These are phyloP conservation scores for Episyrphus balteatus DNA, from an alignment of 1,140 invertebrate species.

Conservation along the genomic window DNA sequence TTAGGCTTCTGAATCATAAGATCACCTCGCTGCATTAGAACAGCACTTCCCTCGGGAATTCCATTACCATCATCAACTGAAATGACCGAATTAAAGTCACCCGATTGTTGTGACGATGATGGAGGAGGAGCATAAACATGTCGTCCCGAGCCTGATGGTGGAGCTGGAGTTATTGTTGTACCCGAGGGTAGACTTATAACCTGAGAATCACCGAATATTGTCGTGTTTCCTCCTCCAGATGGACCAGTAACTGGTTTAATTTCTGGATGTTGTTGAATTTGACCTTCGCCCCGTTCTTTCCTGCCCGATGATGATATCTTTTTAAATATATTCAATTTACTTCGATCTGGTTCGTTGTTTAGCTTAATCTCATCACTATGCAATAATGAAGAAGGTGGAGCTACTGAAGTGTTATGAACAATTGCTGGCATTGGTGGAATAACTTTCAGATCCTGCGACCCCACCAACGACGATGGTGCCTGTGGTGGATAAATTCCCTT, in stretches of 20 bases:
- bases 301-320: slow-evolving; percentile 46
- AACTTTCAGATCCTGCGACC: no score
- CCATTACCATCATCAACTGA: neutral
- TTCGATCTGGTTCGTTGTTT: slow-evolving; percentile 64
- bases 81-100: neutral
- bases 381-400: neutral
- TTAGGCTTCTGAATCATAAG: slow-evolving; percentile 15
- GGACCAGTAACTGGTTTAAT: no score
- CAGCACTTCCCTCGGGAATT: neutral
- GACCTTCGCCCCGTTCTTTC: no score
- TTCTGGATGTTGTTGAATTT: no score
- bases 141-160: neutral
- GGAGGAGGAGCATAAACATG: neutral
- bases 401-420: neutral
- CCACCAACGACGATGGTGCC: no score
- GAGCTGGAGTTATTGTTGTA: slow-evolving; percentile 29
- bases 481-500: no score
- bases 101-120: neutral
- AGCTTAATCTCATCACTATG: slow-evolving; percentile 38
- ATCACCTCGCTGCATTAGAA: slow-evolving; percentile 3
- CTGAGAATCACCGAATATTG: slow-evolving; percentile 1
- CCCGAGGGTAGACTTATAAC: slow-evolving; percentile 26
- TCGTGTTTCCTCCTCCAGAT: no score
- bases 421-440: no score
- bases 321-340: slow-evolving; percentile 75